Base-by-base conservation (phyloP, 1,140 invertebrate genomes). In the Cylas formicarius region DNA sequence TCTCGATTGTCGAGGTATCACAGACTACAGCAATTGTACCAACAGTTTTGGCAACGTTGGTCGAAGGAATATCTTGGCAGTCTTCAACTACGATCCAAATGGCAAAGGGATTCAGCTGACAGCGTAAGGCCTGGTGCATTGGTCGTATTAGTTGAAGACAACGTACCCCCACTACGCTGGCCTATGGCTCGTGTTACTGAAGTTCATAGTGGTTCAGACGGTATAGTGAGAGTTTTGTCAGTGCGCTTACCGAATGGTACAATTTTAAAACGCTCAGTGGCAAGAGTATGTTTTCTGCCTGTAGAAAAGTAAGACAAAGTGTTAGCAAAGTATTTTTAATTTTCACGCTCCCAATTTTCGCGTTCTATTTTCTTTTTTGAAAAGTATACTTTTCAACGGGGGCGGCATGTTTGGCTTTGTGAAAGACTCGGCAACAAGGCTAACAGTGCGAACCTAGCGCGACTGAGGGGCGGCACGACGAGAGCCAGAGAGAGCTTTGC, bases 171-270 rank as follows among this genome's bases (percentile, higher is more conserved):
- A 2, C 24, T 56, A 29, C 44, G 33, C 10, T 61, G 50, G 56
- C 42, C 40, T 4, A 19, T 60, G 0, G 67, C 66, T 24, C 60
- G 65, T 20, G 48, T 59, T 19, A 58, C 69, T 32, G 72, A 52
- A 43, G 32, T 60, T 17, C 44, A 58, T 44, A 40, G 47, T 8
- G 44, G 54, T n/a, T 1, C 2, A 16, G 48, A 51, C 38, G 27
- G 36, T 24, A 10, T 51, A n/a, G 37, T 48, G 5, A 27, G 48
- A 17, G 31, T 48, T 17, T 28, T 41, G 1, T 14, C 14, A 11
- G 37, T 47, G 5, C 4, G 19, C 3, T 40, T 29, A 24, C 13
- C 10, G 21, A 31, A 6, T 9, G 44, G 29, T 18, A 19, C n/a
- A n/a, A n/a, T 23, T 17, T 14, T 41, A 8, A 31, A 23, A 29